Percentiles rank a stretch among this genome's conserved stretches.
These are phyloP conservation scores for Nycteola revayana DNA, from an alignment of 2,888 invertebrate species.

Conservation along the genomic window DNA sequence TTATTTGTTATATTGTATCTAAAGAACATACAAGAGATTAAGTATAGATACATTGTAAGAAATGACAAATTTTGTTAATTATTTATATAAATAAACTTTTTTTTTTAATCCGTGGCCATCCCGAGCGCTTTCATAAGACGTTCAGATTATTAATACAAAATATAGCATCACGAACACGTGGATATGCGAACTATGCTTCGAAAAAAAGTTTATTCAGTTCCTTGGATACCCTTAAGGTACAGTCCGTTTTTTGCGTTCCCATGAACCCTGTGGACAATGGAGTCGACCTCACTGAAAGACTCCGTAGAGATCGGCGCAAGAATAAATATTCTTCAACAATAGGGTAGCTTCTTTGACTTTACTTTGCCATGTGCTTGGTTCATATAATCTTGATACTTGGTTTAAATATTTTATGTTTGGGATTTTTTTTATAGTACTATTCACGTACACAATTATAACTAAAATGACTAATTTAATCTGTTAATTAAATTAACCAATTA, in stretches of 20 bases:
- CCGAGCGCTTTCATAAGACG: slow-evolving; percentile 47
- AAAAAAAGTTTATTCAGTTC: slow-evolving; percentile 78
- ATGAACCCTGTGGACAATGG: slow-evolving; percentile 78
- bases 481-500: no score
- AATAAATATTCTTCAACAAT: slow-evolving; percentile 80
- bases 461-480: no score
- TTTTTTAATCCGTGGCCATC: slow-evolving; percentile 11
- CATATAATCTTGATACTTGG: slow-evolving; percentile 46
- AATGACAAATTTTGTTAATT: slow-evolving; percentile 25
- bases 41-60: no score
- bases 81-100: slow-evolving; percentile 38
- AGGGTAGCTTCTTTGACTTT: slow-evolving; percentile 79
- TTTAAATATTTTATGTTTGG: no score
- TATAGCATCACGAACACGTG: slow-evolving; percentile 69
- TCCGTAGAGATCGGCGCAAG: slow-evolving; percentile 73
- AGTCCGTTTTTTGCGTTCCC: slow-evolving; percentile 79
- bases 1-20: no score
- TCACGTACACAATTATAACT: no score
- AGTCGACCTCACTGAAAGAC: slow-evolving; percentile 74
- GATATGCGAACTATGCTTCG: slow-evolving; percentile 55
- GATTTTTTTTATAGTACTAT: no score
- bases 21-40: no score
- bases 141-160: slow-evolving; percentile 60
- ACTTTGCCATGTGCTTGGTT: slow-evolving; percentile 35
- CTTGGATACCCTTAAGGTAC: slow-evolving; percentile 66